Evolutionary conservation across 1,140 invertebrate species (phyloP), one percentile per base, ranked within the genome.

Genomic region (Alviniconcha marisindica): DNA sequence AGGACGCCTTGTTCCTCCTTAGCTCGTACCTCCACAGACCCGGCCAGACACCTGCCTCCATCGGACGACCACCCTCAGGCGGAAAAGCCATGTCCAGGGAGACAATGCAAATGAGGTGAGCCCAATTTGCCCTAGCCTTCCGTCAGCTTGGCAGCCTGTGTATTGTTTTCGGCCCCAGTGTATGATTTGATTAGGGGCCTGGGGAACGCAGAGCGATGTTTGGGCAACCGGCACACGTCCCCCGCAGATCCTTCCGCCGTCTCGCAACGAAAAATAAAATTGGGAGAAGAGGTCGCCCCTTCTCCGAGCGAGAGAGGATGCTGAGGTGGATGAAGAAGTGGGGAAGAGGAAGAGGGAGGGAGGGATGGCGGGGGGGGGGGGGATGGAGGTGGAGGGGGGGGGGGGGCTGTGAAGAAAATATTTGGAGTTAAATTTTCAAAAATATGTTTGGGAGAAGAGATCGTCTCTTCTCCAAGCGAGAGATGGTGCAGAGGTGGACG

Each of bases 171-270:
- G 21, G 56, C 18, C 36, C 78, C 78, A 24, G 24, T 80, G 56
- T 44, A 42, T 80, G 54, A 80, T 80, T 80, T 60, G 40, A 66
- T 80, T 80, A 42, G 78, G 60, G 60, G 56, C 78, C 78, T n/a
- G 36, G 60, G 78, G 60, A 66, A 15, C 56, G 18, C 28, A 5
- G 5, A 10, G 44, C 7, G 7, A 5, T 48, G 44, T 48, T 48
- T 48, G 44, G 44, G 44, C 18, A 48, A 5, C 44, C 44, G 44
- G 7, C 18, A 18, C 44, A 48, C 44, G 44, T 48, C 44, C 18
- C 44, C 44, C 44, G 5, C 44, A 10, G 44, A 18, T 48, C 44
- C 44, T 48, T 10, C 44, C 18, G 44, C 44, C 18, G 44, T 18
- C 44, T 48, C 44, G 18, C 7, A 48, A 48, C 7, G 44, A 48